These are phyloP conservation scores for Diplodus sargus DNA, from an alignment of 2,797 vertebrate genomes.

Conservation along the genomic window DNA sequence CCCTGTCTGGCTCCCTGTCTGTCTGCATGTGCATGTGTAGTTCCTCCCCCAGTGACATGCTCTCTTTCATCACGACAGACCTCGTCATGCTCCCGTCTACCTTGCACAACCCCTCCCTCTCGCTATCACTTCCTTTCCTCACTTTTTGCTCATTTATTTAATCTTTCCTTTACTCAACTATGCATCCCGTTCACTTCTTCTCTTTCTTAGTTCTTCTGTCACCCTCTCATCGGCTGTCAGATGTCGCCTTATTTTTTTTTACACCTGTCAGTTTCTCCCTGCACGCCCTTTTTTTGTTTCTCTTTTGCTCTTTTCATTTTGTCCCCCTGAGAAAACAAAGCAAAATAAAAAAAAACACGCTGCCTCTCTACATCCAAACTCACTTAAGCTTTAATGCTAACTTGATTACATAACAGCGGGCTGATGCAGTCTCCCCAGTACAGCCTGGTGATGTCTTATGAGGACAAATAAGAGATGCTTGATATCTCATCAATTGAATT, in stretches of 20 bases:
- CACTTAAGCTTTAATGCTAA: constrained; percentile 63
- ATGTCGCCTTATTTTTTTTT: neutral
- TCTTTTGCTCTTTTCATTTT: constrained; percentile 24
- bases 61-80: constrained; percentile 39
- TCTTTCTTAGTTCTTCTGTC: neutral
- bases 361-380: constrained; percentile 37
- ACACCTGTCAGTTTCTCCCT: constrained; percentile 7
- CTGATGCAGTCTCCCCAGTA: constrained; percentile 31
- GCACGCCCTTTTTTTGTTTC: constrained; percentile 4
- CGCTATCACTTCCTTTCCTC: constrained; percentile 2
- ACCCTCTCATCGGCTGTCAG: neutral
- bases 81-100: constrained; percentile 14
- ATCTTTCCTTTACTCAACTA: neutral
- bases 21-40: constrained; percentile 32
- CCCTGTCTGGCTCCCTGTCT: constrained; percentile 15
- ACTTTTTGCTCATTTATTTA: neutral
- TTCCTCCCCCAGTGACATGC: constrained; percentile 20
- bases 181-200: too few relatives aligned
- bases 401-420: constrained; percentile 61
- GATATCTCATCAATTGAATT: constrained; percentile 42
- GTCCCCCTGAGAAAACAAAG: constrained; percentile 2
- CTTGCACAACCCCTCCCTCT: constrained; percentile 4
- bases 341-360: neutral
- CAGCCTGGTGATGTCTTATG: constrained; percentile 44
- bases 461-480: constrained; percentile 48